Base-by-base conservation (phyloP, 2,797 vertebrate species). In the Siniperca scherzeri region DNA sequence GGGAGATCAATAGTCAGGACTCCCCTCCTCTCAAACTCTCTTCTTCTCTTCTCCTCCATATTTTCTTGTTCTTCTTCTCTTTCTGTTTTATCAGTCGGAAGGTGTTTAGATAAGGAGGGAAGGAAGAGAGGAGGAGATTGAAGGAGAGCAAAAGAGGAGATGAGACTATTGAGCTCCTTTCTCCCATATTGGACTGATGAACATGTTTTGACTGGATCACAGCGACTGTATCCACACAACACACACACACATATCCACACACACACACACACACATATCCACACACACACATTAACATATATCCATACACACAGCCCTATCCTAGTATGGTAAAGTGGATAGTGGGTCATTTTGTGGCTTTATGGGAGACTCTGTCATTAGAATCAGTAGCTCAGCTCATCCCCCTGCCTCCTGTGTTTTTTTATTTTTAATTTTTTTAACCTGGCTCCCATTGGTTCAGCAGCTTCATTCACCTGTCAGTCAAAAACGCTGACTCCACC, bases 341-440 rank as follows among this genome's bases (percentile, higher is more conserved):
- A 99, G 98, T 99, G 98, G 98, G 98, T 99, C 98, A 96, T 99
- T 99, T 99, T 98, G 98, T 97, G 98, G 98, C 98, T 99, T 98
- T 97, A 96, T 96, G 95, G 97, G 93, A 97, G 96, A 92, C 95
- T 90, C 86, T 88, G 66, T 87, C 89, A 84, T 86, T 89, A 89
- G 81, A 70, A 27, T 83, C 78, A 80, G 77, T 87, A 60, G 80
- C 76, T 90, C 69, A 83, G 68, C 83, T 89, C 84, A 84, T 72
- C 81, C 77, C 79, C 69, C 57, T 70, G 48, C 70, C 65, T 78
- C 40, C 60, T 71, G 44, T 69, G 62, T 46, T 21, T 50, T 44
- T 36, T 48, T 74, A 57, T 71, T 73, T 62, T 70, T 52, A 42
- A 2, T 27, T 27, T 80, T 77, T 87, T 85, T 77, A 94, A 93